Evolutionary conservation across 2,113 vertebrate genomes (phyloP), one percentile per base, ranked within the genome.

Genomic region (Anoplopoma fimbria): DNA sequence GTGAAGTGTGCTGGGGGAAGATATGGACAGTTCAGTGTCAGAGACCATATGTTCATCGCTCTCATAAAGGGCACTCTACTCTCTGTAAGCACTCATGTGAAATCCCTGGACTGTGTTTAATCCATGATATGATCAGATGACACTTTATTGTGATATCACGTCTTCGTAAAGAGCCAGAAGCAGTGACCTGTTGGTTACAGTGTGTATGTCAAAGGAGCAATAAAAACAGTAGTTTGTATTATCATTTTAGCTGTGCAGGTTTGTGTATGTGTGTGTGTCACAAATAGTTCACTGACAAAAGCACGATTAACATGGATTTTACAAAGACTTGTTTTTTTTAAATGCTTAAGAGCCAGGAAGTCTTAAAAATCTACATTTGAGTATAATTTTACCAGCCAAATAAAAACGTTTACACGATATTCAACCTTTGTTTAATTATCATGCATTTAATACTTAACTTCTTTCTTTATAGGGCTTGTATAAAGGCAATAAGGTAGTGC

Each of bases 51-150:
- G 1, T 79, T 69, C 34, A 80, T 31, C 71, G 82, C 74, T 65
- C 76, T 75, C 42, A 83, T 42, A 14, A 76, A 79, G 75, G 25
- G 29, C 68, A 6, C 42, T 81, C 36, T 1, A 4, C 57, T 68
- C 64, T 36, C 45, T 19, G 36, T 61, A 27, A 33, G 55, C 51
- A 9, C 57, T 83, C 31, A 6, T 85, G 62, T 77, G 25, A 83
- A 85, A 81, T 49, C 63, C 73, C 67, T 49, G 42, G 55, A 51
- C 25, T 75, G 33, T 5, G 34, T 74, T 77, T 77, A 69, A 84
- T 83, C 40, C 19, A 27, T 60, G 47, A 80, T 79, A 85, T 10
- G 27, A 85, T 85, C 67, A 83, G 60, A 72, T 31, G 49, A 65
- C 45, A 47, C 19, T 67, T 72, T 19, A 64, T 15, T 36, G 34